Evolutionary conservation across 2,797 vertebrate genomes (phyloP).

Genomic region (Darevskia nairensis): DNA sequence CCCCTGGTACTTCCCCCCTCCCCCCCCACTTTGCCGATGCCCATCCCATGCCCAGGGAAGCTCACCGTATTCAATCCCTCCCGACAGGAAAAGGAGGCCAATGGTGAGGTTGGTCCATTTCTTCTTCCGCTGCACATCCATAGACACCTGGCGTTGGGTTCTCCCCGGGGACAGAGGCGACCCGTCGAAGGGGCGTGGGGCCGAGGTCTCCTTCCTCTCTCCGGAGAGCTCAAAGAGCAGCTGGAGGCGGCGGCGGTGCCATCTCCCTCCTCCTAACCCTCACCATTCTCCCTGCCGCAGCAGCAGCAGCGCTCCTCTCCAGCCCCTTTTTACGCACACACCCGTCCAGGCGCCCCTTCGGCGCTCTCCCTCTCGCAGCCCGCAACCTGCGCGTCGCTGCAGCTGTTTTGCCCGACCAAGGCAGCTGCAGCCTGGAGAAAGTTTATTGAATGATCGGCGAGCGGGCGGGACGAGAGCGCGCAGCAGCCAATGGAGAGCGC

Average conservation of each 20-base stretch:
- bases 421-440: not conserved
- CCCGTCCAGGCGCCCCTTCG: not conserved
- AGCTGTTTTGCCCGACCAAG: no score
- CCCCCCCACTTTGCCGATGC: no score
- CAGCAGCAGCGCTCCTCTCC: not conserved
- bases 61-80: conserved; percentile 88
- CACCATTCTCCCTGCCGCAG: no score
- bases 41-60: not conserved
- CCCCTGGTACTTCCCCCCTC: not conserved
- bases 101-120: conserved; percentile 82
- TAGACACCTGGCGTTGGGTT: not conserved
- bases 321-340: no score
- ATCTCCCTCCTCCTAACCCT: not conserved
- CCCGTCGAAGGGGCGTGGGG: not conserved
- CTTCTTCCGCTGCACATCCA: conserved; percentile 69
- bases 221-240: conserved; percentile 52
- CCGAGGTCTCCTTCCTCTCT: not conserved
- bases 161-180: not conserved
- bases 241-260: conserved; percentile 38
- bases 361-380: not conserved
- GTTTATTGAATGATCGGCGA: not conserved
- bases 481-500: not conserved
- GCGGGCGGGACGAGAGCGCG: not conserved
- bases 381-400: not conserved
- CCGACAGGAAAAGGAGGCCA: conserved; percentile 84